Percentiles rank a stretch among this genome's conserved stretches.
These are phyloP conservation scores for Gymnogyps californianus DNA, from an alignment of 2,113 vertebrate genomes.

Conservation along the genomic window DNA sequence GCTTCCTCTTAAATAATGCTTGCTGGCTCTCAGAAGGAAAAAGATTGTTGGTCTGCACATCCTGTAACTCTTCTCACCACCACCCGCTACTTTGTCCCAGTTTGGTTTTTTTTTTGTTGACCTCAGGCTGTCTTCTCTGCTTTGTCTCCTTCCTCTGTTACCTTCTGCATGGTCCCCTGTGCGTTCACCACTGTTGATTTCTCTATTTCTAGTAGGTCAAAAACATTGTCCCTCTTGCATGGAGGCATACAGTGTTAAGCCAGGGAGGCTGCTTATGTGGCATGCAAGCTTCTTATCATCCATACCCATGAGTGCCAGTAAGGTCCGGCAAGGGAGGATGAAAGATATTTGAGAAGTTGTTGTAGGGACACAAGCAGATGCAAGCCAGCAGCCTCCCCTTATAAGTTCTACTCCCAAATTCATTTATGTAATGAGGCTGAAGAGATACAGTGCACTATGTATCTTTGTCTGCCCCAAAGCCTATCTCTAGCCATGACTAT, in stretches of 20 bases:
- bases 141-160: neutral
- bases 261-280: neutral
- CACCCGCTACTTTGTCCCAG: neutral
- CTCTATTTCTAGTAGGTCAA: neutral
- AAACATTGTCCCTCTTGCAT: neutral
- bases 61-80: neutral
- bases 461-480: neutral
- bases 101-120: neutral
- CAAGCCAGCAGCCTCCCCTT: neutral
- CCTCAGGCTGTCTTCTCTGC: neutral
- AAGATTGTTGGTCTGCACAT: neutral
- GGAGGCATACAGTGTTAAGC: neutral
- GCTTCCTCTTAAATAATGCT: neutral
- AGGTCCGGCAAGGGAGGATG: neutral
- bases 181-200: neutral
- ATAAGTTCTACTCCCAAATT: neutral
- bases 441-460: neutral
- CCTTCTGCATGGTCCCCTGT: neutral
- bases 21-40: neutral
- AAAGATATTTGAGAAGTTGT: neutral
- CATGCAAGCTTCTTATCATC: neutral
- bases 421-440: neutral
- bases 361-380: neutral
- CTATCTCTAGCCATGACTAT: neutral
- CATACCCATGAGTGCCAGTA: neutral